phyloP scores from a whole-genome alignment of 2,888 invertebrate genomes.

The Hydropsyche betteni region DNA sequence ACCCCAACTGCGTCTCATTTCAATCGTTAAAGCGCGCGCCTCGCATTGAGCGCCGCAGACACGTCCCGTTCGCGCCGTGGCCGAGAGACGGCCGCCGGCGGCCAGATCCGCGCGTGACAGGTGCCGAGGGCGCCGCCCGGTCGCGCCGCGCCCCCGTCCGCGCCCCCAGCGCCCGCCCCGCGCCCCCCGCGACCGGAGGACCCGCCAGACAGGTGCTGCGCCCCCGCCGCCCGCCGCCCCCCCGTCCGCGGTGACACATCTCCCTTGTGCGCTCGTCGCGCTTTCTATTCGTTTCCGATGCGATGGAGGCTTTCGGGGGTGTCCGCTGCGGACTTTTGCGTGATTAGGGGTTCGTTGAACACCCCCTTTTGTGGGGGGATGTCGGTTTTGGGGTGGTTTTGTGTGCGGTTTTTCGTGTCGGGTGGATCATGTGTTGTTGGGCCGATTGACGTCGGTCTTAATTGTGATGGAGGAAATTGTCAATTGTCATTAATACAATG shows the following conservation, averaged over 20 bases:
- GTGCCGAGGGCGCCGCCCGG: conserved; percentile 28
- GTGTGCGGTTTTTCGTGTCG: not conserved
- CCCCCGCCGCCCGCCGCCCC: not conserved
- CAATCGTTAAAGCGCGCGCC: not conserved
- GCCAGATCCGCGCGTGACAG: conserved; percentile 2
- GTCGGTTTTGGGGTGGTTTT: too few species aligned
- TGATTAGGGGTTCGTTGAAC: too few species aligned
- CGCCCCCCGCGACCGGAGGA: not conserved
- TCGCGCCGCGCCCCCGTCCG: conserved; percentile 7
- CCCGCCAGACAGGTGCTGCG: not conserved
- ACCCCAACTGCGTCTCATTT: too few species aligned
- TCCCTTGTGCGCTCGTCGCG: not conserved
- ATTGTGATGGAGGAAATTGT: not conserved
- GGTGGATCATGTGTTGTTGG: not conserved
- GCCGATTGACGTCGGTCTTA: not conserved
- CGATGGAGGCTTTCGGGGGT: too few species aligned
- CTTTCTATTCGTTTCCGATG: too few species aligned
- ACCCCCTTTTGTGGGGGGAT: too few species aligned
- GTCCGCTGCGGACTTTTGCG: too few species aligned
- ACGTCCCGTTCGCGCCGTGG: not conserved
- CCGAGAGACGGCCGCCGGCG: not conserved
- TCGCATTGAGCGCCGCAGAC: not conserved
- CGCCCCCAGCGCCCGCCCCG: not conserved
- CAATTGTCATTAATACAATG: too few species aligned
- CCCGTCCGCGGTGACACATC: not conserved